Conservation (phyloP, 2,888 invertebrate species). For the Athalia circularis region DNA sequence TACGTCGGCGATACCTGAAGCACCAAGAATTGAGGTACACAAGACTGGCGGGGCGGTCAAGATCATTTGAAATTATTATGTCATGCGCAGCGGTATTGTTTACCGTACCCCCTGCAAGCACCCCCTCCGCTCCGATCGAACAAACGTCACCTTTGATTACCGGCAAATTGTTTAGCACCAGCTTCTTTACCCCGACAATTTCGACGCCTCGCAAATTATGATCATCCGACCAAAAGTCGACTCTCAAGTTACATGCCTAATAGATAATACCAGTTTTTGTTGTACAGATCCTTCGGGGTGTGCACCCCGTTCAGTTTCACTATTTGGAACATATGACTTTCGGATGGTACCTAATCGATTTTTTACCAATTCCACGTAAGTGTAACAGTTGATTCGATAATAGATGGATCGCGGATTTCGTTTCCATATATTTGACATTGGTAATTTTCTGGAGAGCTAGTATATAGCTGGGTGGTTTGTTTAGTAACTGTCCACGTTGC, state of each 20-base stretch:
- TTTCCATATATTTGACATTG: background rate
- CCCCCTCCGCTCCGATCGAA: conserved; percentile 17
- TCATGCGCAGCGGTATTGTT: conserved; percentile 38
- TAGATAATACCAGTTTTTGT: too few relatives aligned
- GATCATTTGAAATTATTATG: conserved; percentile 26
- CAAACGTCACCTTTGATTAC: conserved; percentile 34
- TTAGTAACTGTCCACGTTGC: background rate
- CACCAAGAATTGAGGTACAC: background rate
- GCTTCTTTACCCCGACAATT: background rate
- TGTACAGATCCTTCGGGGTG: too few relatives aligned
- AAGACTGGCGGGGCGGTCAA: conserved; percentile 16
- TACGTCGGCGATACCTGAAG: conserved; percentile 26
- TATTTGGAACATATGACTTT: too few relatives aligned
- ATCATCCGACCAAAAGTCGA: background rate
- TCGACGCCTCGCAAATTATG: background rate
- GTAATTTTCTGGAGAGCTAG: background rate
- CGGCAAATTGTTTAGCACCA: background rate
- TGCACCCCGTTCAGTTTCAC: too few relatives aligned
- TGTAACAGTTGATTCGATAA: background rate
- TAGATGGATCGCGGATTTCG: background rate
- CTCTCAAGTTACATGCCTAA: background rate
- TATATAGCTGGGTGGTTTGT: background rate
- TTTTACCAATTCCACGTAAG: too few relatives aligned
- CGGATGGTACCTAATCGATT: too few relatives aligned
- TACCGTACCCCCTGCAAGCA: background rate